Evolutionary conservation across 2,888 invertebrate species (phyloP), one percentile per base, ranked within the genome.

Genomic region (Meiosimyza decipiens): DNA sequence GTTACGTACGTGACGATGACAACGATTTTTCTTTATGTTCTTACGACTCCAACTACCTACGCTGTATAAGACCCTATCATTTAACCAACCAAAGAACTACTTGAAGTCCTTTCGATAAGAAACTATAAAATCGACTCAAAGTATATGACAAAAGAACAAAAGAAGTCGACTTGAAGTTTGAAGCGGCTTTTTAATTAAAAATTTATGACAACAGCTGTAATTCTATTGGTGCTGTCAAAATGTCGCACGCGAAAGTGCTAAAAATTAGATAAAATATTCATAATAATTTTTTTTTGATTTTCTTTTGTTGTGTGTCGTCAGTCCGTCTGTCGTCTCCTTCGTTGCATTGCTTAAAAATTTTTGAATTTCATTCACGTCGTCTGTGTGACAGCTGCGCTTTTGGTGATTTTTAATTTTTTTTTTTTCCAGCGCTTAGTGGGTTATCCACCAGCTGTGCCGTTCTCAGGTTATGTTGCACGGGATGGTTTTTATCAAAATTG

Each of bases 1-100:
- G 57, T 57, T 57, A 57, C 57, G 57, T 28, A 57, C 57, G 57
- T 57, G 57, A 57, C 28, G 22, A 28, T 18, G 22, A 22, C 15
- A 18, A 28, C 18, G 16, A 15, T 57, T 57, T 4, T 13, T 57
- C 6, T 15, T 57, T 6, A 6, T 18, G 28, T 28, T 22, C 11
- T 13, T 18, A 28, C 55, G 28, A 57, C 13, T 12, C 22, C 22
- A 18, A 55, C 22, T 15, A 22, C 28, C 57, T 57, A 22, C 57
- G 5, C 12, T 12, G 57, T 40, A 40, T 7, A 28, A 28, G 28
- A 5, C 9, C 1, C 4, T 40, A 9, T 40, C 40, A 5, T 9
- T 40, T 40, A 40, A 40, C 40, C 40, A 40, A 40, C 40, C 40
- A 40, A 40, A 40, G 28, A 57, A 12, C 57, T 28, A 28, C 57